Evolutionary conservation across 2,113 vertebrate genomes (phyloP), one percentile per base, ranked within the genome.

Genomic region (Thamnaconus septentrionalis): DNA sequence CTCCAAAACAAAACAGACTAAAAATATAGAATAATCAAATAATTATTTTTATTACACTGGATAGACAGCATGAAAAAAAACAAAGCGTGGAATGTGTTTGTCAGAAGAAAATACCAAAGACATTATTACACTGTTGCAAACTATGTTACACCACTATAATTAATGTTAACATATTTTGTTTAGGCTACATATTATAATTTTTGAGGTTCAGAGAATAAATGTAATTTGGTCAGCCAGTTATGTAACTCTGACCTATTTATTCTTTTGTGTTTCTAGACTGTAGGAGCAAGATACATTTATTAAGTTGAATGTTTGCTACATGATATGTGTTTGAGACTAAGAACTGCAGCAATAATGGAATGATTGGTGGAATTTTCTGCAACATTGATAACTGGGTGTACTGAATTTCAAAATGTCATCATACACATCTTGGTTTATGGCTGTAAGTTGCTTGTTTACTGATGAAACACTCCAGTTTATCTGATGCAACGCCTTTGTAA

Each of bases 191-290:
- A 31, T 31, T 31, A 31, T 31, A 31, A 31, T 31, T 31, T 31
- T 31, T 31, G 18, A 31, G 18, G 18, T 31, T 31, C 18, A 31
- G 1, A 31, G 18, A 31, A 1, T 31, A 31, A 31, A 31, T 31
- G 18, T 31, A 31, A 31, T 31, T 31, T 31, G 18, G 18, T 31
- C 18, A 31, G 18, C 8, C 5, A 48, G 63, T 71, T 71, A 78
- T 41, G 49, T 69, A 69, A 78, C 52, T 12, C 63, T 79, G 72
- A 73, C 76, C 75, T 66, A 61, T 57, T 60, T 75, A 48, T 40
- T 9, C 8, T 7, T 48, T 48, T 4, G 5, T 10, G 11, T 9
- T 50, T 50, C 18, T 31, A 31, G 47, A 40, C 8, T 3, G 6
- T 9, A 61, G 3, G 59, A 31, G 10, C 3, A 54, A 53, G 1